A percentile compares a stretch with the other conserved stretches of the same genome.
Evolutionary conservation across 2,888 invertebrate species (phyloP).

Genomic region (Molorchus minor): DNA sequence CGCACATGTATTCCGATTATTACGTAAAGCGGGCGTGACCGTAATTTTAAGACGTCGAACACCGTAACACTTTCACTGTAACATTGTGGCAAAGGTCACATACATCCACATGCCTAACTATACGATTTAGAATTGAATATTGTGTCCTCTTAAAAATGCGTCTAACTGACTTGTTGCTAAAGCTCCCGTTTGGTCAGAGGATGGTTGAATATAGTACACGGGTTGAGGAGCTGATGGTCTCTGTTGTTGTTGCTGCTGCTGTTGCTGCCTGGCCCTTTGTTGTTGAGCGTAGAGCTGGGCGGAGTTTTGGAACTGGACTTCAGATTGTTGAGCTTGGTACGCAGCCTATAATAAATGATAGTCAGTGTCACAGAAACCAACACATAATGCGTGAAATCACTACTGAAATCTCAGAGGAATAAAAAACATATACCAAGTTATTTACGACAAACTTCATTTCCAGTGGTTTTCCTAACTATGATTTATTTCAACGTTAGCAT

Average conservation of each 20-base stretch:
- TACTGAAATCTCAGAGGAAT: too few species aligned
- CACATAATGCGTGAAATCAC: neutral
- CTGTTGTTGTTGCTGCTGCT: conserved; percentile 57
- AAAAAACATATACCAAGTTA: too few species aligned
- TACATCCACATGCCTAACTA: conserved; percentile 34
- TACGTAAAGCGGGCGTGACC: conserved; percentile 51
- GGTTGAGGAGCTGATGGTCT: conserved; percentile 59
- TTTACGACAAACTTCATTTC: too few species aligned
- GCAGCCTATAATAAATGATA: conserved; percentile 48
- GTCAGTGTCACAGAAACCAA: too few species aligned
- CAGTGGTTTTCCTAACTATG: too few species aligned
- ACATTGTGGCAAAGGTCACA: conserved; percentile 41
- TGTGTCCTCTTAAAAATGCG: conserved; percentile 79
- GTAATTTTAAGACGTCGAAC: conserved; percentile 39
- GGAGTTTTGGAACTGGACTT: conserved; percentile 68
- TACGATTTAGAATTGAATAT: conserved; percentile 69
- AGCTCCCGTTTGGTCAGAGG: conserved; percentile 50
- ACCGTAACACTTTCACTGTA: conserved; percentile 50
- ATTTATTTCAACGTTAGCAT: too few species aligned
- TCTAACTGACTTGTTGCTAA: conserved; percentile 78
- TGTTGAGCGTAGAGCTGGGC: conserved; percentile 65
- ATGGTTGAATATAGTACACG: conserved; percentile 70
- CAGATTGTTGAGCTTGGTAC: conserved; percentile 73
- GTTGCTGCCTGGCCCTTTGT: conserved; percentile 62
- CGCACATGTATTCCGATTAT: conserved; percentile 48